phyloP scores from a whole-genome alignment of 2,888 invertebrate species.

The Tetragonisca angustula region DNA sequence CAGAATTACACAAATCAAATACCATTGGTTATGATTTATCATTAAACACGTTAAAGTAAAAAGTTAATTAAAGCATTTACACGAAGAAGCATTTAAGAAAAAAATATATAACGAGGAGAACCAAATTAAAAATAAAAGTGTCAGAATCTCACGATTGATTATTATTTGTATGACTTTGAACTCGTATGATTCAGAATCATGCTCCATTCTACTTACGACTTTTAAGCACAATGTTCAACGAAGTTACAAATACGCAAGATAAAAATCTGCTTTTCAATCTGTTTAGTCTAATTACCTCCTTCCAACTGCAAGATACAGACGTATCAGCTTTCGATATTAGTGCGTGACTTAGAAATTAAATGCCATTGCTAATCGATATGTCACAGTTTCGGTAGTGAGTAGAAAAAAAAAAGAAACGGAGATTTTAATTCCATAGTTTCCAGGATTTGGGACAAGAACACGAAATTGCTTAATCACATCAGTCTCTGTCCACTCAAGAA shows the following conservation, averaged over 20 bases:
- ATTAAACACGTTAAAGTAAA: neutral
- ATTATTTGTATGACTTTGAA: neutral
- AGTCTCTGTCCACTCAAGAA: slow-evolving; percentile 20
- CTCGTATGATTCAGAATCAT: neutral
- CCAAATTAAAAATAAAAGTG: neutral
- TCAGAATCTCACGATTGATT: neutral
- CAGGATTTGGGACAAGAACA: neutral
- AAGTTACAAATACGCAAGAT: neutral
- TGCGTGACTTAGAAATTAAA: neutral
- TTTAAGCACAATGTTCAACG: neutral
- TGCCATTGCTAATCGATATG: neutral
- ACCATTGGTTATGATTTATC: neutral
- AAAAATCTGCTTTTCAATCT: neutral
- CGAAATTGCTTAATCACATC: slow-evolving; percentile 32
- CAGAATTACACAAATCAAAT: no score
- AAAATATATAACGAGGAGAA: no score
- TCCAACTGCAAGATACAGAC: neutral
- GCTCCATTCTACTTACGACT: neutral
- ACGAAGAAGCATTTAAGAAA: no score
- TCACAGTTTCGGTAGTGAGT: neutral
- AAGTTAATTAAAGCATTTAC: no score
- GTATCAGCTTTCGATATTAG: neutral
- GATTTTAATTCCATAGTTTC: neutral
- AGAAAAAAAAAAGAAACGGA: neutral
- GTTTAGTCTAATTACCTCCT: neutral